These are phyloP conservation scores for Anseranas semipalmata DNA, from an alignment of 2,113 vertebrate genomes.

Conservation along the genomic window DNA sequence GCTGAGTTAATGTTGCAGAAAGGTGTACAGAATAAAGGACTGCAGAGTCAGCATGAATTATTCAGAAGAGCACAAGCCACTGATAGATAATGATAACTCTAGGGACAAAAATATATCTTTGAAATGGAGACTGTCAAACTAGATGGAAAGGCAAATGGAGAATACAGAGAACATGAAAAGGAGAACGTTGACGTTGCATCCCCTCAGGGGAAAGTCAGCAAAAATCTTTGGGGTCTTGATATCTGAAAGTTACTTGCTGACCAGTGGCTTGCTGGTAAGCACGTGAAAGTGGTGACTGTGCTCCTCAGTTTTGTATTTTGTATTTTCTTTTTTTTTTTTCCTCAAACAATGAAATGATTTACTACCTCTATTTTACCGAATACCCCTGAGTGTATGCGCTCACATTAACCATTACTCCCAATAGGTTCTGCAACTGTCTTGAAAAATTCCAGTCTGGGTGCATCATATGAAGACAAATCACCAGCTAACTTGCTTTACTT, in stretches of 20 bases:
- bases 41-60: background rate
- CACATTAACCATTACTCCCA: background rate
- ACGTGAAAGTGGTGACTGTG: background rate
- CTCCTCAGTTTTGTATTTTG: background rate
- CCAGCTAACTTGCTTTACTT: background rate
- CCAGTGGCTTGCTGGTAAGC: background rate
- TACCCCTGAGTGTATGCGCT: background rate
- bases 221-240: background rate
- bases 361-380: background rate
- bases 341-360: background rate
- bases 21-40: background rate
- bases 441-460: background rate
- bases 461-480: background rate
- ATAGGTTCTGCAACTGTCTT: background rate
- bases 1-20: background rate
- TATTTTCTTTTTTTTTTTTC: background rate
- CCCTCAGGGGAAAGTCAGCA: background rate
- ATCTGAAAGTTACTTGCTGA: background rate
- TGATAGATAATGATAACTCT: background rate
- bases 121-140: background rate
- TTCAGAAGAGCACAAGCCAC: background rate
- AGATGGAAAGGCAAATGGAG: background rate
- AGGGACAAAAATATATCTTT: background rate
- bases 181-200: background rate
- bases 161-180: background rate